Evolutionary conservation across 2,797 vertebrate species (phyloP).

Genomic region (Sphaeramia orbicularis): DNA sequence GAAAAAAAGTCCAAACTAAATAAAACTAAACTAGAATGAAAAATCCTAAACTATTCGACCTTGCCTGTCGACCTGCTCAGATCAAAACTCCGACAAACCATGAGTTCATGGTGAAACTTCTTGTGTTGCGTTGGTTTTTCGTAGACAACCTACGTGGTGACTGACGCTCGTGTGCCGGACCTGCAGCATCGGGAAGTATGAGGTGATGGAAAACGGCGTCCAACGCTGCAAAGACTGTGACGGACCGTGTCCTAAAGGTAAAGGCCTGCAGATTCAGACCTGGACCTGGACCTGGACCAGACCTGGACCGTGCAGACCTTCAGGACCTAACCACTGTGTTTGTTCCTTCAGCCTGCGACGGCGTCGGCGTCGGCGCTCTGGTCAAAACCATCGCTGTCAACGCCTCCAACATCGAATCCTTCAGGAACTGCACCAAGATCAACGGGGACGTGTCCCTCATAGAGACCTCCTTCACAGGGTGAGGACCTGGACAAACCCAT

Average conservation of each 20-base stretch:
- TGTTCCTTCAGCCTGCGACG: slow-evolving; percentile 85
- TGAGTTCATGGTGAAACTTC: no score
- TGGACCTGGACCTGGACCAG: no score
- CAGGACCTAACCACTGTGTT: no score
- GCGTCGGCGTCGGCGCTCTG: slow-evolving; percentile 87
- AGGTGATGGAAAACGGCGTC: slow-evolving; percentile 89
- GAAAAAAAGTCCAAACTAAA: no score
- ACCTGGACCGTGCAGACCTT: no score
- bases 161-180: slow-evolving; percentile 90
- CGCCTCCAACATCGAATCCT: slow-evolving; percentile 92
- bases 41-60: no score
- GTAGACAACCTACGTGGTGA: slow-evolving; percentile 96
- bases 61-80: no score
- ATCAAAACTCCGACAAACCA: no score
- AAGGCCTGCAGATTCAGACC: no score
- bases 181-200: slow-evolving; percentile 85
- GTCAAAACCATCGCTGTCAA: slow-evolving; percentile 89
- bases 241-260: slow-evolving; percentile 95
- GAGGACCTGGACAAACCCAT: no score
- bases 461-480: slow-evolving; percentile 88
- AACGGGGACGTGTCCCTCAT: slow-evolving; percentile 89
- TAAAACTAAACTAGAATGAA: no score
- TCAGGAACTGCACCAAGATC: slow-evolving; percentile 94
- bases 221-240: slow-evolving; percentile 92
- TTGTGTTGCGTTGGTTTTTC: background rate